A percentile compares a stretch with the other conserved stretches of the same genome.
phyloP scores from a whole-genome alignment of 2,888 invertebrate species.

The Zeuzera pyrina region DNA sequence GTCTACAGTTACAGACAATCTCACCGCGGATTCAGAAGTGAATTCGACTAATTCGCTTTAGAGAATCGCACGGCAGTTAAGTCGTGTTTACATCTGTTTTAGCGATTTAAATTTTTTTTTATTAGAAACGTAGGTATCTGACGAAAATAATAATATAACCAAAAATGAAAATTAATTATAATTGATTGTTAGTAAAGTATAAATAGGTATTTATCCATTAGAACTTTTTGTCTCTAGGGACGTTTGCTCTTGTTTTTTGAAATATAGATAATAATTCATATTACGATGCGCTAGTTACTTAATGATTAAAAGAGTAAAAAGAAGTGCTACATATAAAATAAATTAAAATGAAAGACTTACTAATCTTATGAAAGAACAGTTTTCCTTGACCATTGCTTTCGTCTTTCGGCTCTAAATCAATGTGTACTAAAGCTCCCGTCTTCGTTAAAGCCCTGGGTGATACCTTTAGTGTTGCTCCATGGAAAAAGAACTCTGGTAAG shows the following conservation, averaged over 20 bases:
- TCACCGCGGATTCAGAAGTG: too few relatives aligned
- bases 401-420: conserved; percentile 77
- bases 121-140: too few relatives aligned
- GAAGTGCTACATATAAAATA: too few relatives aligned
- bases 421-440: conserved; percentile 81
- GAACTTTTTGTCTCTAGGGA: too few relatives aligned
- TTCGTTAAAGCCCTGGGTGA: conserved; percentile 82
- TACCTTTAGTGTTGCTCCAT: conserved; percentile 80
- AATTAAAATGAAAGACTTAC: conserved; percentile 55
- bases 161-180: too few relatives aligned
- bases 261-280: neutral
- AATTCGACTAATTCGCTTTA: too few relatives aligned
- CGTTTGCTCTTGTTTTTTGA: neutral
- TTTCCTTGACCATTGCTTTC: conserved; percentile 66
- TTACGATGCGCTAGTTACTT: neutral
- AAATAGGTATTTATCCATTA: too few relatives aligned
- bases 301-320: neutral
- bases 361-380: conserved; percentile 79
- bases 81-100: too few relatives aligned
- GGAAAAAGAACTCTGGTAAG: conserved; percentile 81
- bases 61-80: too few relatives aligned
- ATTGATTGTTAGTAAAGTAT: neutral
- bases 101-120: too few relatives aligned
- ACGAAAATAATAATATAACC: too few relatives aligned
- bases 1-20: too few relatives aligned